Percentiles rank a stretch among this genome's conserved stretches.
Evolutionary conservation across 2,888 invertebrate species (phyloP).

Genomic region (Sarcophaga carnaria): DNA sequence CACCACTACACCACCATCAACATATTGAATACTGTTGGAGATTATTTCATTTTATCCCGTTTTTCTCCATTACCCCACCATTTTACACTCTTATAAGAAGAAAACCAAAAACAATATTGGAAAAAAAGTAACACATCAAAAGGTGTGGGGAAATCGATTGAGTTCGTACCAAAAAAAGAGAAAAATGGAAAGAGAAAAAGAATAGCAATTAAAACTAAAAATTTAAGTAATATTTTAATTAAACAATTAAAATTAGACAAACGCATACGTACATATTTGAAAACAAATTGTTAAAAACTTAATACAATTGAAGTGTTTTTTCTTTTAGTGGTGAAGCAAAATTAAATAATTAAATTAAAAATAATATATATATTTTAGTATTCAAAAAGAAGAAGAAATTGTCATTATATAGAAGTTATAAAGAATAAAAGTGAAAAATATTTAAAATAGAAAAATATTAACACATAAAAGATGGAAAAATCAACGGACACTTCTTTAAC

Average conservation of each 20-base stretch:
- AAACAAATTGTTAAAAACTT: not conserved
- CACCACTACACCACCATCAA: slow-evolving; percentile 4
- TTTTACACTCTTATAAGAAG: slow-evolving; percentile 6
- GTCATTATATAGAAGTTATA: slow-evolving; percentile 8
- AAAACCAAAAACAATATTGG: slow-evolving; percentile 49
- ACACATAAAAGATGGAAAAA: slow-evolving; percentile 65
- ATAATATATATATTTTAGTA: not conserved
- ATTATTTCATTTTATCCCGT: slow-evolving; percentile 50
- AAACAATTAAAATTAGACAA: not conserved
- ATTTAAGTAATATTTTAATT: slow-evolving; percentile 18
- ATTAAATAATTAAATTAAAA: slow-evolving; percentile 30
- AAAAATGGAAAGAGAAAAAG: slow-evolving; percentile 36
- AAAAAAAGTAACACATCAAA: slow-evolving; percentile 48
- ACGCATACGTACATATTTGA: not conserved
- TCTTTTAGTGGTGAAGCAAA: slow-evolving; percentile 5
- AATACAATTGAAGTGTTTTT: not conserved
- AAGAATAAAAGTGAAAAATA: slow-evolving; percentile 37
- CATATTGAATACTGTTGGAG: slow-evolving; percentile 18
- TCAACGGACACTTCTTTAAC: slow-evolving; percentile 60
- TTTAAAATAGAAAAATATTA: slow-evolving; percentile 23
- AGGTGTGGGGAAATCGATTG: slow-evolving; percentile 74
- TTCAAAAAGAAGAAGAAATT: slow-evolving; percentile 1
- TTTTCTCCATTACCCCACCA: slow-evolving; percentile 36
- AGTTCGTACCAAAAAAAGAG: slow-evolving; percentile 68
- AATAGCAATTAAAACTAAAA: slow-evolving; percentile 13